Base-by-base conservation (phyloP, 2,113 vertebrate genomes). In the Ictalurus punctatus region DNA sequence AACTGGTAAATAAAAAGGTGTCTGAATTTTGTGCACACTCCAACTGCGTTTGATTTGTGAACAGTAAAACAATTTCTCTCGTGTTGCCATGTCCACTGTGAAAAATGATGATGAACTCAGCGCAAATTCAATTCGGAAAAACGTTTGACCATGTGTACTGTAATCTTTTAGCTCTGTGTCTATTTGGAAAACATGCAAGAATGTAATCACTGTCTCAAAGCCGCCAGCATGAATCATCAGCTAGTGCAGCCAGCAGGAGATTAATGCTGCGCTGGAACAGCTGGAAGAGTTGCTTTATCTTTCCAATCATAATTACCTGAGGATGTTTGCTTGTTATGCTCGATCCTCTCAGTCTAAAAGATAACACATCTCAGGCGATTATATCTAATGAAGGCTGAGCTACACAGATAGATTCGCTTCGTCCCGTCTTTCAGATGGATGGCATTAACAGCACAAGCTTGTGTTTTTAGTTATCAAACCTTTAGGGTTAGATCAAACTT, bases 281-380 rank as follows among this genome's bases (percentile, higher is more conserved):
- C 48, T 61, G 80, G 82, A 87, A 87, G 82, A 80, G 78, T 56
- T 69, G 88, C 76, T 86, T 90, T 90, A 90, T 90, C 90, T 86
- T 79, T 86, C n/a, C 61, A 19, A 88, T 91, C 88, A 90, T 91
- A 90, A 91, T 90, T 91, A 91, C 86, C 88, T 86, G 83, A 90
- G 86, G 82, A 88, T 79, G 87, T 69, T 86, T 87, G 79, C 80
- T 83, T 83, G 83, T 88, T 90, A 84, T 86, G 86, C 85, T 88
- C 76, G 63, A 84, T 86, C 88, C 59, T 86, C 59, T 89, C 78
- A 81, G 82, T 81, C 83, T 17, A 69, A 67, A 65, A 88, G 88
- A 90, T 83, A 91, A 83, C 34, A 37, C 65, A 59, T 63, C 79
- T 86, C 27, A 80, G 40, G 87, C 65, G 84, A 86, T 88, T 40